Evolutionary conservation across 2,888 invertebrate genomes (phyloP).

Genomic region (Creontiades dilutus): DNA sequence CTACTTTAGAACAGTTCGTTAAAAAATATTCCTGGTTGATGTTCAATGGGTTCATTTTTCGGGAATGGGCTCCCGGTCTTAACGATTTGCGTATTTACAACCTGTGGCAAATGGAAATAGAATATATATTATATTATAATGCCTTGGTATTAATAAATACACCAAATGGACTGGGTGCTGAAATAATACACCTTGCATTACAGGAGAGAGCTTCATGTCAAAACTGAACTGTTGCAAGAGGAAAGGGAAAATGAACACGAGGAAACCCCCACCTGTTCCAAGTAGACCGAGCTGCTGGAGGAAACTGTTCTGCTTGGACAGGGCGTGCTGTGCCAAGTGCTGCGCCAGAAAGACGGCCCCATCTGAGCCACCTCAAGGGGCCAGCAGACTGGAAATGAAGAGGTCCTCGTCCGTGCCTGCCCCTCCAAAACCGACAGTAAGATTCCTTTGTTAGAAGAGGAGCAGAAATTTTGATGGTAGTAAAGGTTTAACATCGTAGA

Average conservation of each 20-base stretch:
- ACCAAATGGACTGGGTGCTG: too few species aligned
- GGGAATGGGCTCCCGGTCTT: too few species aligned
- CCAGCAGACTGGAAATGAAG: conserved; percentile 63
- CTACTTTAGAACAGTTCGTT: too few species aligned
- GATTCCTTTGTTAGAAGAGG: not conserved
- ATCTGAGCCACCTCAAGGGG: not conserved
- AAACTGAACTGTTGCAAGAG: conserved; percentile 65
- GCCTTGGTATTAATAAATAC: too few species aligned
- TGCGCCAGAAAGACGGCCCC: conserved; percentile 41
- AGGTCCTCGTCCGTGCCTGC: conserved; percentile 57
- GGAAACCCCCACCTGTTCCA: conserved; percentile 4
- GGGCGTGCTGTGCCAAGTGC: conserved; percentile 69
- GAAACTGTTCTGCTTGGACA: conserved; percentile 70
- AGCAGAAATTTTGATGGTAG: too few species aligned
- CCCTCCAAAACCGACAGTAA: conserved; percentile 56
- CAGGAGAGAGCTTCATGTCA: conserved; percentile 57
- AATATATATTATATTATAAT: too few species aligned
- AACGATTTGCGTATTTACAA: too few species aligned
- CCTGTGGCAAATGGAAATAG: too few species aligned
- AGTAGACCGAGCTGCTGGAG: conserved; percentile 55
- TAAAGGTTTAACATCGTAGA: too few species aligned
- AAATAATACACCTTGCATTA: not conserved
- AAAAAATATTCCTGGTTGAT: too few species aligned
- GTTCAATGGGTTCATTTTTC: too few species aligned
- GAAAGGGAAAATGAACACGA: conserved; percentile 33